Conservation (phyloP, 2,113 vertebrate genomes). For the Calidris pygmaea region DNA sequence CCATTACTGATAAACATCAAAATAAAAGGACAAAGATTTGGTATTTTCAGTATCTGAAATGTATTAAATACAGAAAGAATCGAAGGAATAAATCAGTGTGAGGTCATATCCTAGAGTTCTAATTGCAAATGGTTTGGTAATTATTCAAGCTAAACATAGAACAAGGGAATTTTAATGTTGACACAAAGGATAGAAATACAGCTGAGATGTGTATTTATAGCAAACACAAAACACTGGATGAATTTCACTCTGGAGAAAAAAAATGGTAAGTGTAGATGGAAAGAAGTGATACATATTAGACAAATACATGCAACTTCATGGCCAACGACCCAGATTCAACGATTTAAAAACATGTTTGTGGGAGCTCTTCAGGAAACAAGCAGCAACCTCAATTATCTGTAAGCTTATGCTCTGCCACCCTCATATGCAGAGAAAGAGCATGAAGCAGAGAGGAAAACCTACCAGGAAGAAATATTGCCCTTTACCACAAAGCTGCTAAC, state of each 20-base stretch:
- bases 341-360: conserved; percentile 26
- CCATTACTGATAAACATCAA: conserved; percentile 85
- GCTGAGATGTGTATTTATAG: conserved; percentile 61
- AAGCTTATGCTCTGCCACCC: background rate
- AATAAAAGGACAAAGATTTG: conserved; percentile 78
- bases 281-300: background rate
- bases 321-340: background rate
- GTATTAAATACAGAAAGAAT: conserved; percentile 77
- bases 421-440: background rate
- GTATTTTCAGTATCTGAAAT: conserved; percentile 80
- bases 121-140: conserved; percentile 78
- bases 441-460: background rate
- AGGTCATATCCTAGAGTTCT: conserved; percentile 77
- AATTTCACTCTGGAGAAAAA: conserved; percentile 50
- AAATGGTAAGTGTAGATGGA: background rate
- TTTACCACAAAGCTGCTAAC: conserved; percentile 13
- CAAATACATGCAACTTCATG: background rate
- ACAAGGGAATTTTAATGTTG: conserved; percentile 74
- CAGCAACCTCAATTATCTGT: background rate
- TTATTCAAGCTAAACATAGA: conserved; percentile 79
- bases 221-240: conserved; percentile 56
- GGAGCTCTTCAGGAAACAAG: conserved; percentile 7
- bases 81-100: conserved; percentile 70
- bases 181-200: conserved; percentile 70
- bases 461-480: background rate